A percentile compares a stretch with the other conserved stretches of the same genome.
Conservation (phyloP, 1,140 invertebrate species). For the Ylistrum balloti region DNA sequence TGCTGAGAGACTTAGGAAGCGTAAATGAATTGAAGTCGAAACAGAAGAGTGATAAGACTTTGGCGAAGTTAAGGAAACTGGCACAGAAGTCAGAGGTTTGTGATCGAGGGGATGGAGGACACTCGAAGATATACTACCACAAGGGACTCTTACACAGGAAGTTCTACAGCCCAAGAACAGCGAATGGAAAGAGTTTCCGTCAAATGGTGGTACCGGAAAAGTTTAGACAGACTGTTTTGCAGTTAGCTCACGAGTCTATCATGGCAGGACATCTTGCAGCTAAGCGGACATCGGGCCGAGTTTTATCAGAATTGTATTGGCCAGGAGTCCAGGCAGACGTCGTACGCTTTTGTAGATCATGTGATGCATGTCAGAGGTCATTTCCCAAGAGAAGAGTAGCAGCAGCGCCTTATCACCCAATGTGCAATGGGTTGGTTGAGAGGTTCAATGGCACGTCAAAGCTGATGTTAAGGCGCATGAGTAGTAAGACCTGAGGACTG, state of each 20-base stretch:
- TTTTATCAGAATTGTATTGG: constrained; percentile 58
- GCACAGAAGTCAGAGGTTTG: no score
- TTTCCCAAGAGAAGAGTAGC: constrained; percentile 60
- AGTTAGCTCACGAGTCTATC: constrained; percentile 46
- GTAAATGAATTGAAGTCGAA: no score
- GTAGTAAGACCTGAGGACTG: constrained; percentile 49
- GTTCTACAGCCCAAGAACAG: no score
- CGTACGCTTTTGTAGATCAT: constrained; percentile 53
- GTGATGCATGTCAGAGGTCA: constrained; percentile 59
- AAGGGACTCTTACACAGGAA: no score
- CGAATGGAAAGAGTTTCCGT: no score
- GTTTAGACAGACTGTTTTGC: constrained; percentile 46
- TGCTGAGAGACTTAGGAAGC: no score
- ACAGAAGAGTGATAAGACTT: no score
- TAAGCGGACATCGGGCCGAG: constrained; percentile 50
- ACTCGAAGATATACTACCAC: no score
- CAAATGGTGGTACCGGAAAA: constrained; percentile 36
- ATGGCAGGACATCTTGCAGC: constrained; percentile 56
- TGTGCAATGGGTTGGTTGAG: constrained; percentile 65
- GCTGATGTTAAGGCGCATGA: constrained; percentile 55
- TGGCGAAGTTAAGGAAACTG: no score
- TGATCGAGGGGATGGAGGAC: no score
- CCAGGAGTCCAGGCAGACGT: constrained; percentile 55
- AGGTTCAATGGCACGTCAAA: constrained; percentile 70
- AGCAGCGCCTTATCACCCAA: constrained; percentile 49